Evolutionary conservation across 1,140 invertebrate species (phyloP), one percentile per base, ranked within the genome.

Genomic region (Macrobrachium rosenbergii): DNA sequence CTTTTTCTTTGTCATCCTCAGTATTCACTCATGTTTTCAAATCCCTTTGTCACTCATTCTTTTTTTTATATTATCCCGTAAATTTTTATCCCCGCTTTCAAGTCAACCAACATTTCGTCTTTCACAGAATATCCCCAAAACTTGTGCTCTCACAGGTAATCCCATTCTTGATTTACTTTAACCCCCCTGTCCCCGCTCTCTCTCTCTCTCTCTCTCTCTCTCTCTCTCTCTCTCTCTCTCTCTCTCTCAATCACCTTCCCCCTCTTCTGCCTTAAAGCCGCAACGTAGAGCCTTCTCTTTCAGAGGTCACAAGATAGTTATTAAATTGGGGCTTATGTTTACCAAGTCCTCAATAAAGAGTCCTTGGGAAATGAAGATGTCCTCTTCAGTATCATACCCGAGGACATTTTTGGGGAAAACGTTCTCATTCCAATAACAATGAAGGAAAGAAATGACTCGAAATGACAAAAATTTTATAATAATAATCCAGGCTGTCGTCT

Each of bases 231-330:
- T 59, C 77, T 59, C 52, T 59, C 45, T 79, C 45, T 60, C 76
- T 78, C 52, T 78, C 76, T 59, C 45, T 58, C 45, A n/a, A n/a
- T n/a, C n/a, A n/a, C n/a, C n/a, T n/a, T 59, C 77, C n/a, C 52
- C n/a, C 45, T 79, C 21, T 21, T 58, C 52, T 52, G 12, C 21
- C 43, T 78, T 52, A 1, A 37, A 37, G 28, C 28, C 12, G 0
- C 19, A 21, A 11, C 28, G 10, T 17, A n/a, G 6, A 7, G 10
- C 7, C 64, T 69, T 12, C 28, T 28, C 28, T 28, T 69, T 28
- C 52, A 12, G 52, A 52, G 52, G 52, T 52, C 52, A 0, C 52
- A 52, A 12, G 52, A 52, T 28, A 69, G 67, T 21, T 69, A 69
- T 69, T 69, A 69, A 69, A 69, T 69, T 69, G 14, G 21, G 14